Conservation (phyloP, 1,140 invertebrate genomes). For the Coelopa frigida region DNA sequence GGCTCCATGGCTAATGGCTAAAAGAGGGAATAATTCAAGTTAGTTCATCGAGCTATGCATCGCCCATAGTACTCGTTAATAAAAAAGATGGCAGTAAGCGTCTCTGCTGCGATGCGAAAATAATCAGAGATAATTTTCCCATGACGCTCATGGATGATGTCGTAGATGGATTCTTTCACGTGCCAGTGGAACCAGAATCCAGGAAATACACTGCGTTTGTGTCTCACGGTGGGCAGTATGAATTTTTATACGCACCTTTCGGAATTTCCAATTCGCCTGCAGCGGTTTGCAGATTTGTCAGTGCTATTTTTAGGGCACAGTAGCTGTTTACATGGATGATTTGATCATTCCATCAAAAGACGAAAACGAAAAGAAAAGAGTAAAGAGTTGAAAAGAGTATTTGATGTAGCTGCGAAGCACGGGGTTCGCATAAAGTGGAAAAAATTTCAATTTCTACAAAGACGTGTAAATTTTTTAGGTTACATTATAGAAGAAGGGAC, state of each 20-base stretch:
- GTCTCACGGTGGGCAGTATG: slow-evolving; percentile 43
- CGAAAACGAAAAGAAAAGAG: slow-evolving; percentile 13
- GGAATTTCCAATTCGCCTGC: slow-evolving; percentile 29
- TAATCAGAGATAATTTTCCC: slow-evolving; percentile 22
- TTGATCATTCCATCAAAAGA: slow-evolving; percentile 15
- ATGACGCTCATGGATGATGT: slow-evolving; percentile 32
- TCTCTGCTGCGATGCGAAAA: slow-evolving; percentile 22
- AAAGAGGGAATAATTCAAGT: too few species aligned
- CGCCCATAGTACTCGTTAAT: too few species aligned
- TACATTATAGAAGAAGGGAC: slow-evolving; percentile 22
- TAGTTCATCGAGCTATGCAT: too few species aligned
- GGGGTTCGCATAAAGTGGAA: slow-evolving; percentile 40
- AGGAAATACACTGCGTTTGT: slow-evolving; percentile 38
- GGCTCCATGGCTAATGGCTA: too few species aligned
- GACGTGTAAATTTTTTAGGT: slow-evolving; percentile 36
- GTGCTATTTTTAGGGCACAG: slow-evolving; percentile 7
- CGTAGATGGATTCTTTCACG: slow-evolving; percentile 35
- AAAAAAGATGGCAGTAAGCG: too few species aligned
- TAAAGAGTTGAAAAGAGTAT: slow-evolving; percentile 4
- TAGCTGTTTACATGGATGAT: slow-evolving; percentile 14
- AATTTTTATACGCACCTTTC: slow-evolving; percentile 48
- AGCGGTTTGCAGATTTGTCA: slow-evolving; percentile 29
- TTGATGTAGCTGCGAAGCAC: slow-evolving; percentile 14
- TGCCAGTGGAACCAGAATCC: slow-evolving; percentile 22
- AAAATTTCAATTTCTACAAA: slow-evolving; percentile 34